Percentiles rank a stretch among this genome's conserved stretches.
Evolutionary conservation across 2,888 invertebrate genomes (phyloP).

Genomic region (Bombylius discolor): DNA sequence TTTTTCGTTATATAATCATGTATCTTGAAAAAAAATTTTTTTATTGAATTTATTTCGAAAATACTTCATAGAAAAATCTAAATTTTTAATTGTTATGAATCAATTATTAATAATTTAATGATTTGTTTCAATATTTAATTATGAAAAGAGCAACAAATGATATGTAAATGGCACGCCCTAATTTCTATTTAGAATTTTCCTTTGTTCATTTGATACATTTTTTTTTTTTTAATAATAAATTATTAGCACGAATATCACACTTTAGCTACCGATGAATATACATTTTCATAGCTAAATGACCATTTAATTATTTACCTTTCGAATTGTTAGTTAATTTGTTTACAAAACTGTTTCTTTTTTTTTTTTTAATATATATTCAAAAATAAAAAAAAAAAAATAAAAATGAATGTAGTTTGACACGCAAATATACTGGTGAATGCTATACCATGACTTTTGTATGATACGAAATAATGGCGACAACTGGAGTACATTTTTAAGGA

Average conservation of each 20-base stretch:
- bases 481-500: not conserved
- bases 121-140: no score
- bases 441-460: conserved; percentile 7
- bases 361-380: no score
- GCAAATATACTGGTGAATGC: conserved; percentile 5
- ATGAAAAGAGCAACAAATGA: not conserved
- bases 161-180: conserved; percentile 7
- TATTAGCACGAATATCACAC: conserved; percentile 1
- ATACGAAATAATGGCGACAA: conserved; percentile 6
- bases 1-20: not conserved
- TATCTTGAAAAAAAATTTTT: not conserved
- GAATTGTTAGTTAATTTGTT: conserved; percentile 11
- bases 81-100: no score
- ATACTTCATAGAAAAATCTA: no score
- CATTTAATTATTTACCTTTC: conserved; percentile 10
- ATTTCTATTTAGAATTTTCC: not conserved
- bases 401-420: conserved; percentile 8
- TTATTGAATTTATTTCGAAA: no score
- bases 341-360: conserved; percentile 1
- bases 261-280: not conserved
- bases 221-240: not conserved
- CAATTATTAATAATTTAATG: no score
- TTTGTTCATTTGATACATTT: not conserved
- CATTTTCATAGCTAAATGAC: conserved; percentile 6
- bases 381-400: not conserved